A percentile compares a stretch with the other conserved stretches of the same genome.
phyloP scores from a whole-genome alignment of 2,797 vertebrate species.

The Microcaecilia unicolor region DNA sequence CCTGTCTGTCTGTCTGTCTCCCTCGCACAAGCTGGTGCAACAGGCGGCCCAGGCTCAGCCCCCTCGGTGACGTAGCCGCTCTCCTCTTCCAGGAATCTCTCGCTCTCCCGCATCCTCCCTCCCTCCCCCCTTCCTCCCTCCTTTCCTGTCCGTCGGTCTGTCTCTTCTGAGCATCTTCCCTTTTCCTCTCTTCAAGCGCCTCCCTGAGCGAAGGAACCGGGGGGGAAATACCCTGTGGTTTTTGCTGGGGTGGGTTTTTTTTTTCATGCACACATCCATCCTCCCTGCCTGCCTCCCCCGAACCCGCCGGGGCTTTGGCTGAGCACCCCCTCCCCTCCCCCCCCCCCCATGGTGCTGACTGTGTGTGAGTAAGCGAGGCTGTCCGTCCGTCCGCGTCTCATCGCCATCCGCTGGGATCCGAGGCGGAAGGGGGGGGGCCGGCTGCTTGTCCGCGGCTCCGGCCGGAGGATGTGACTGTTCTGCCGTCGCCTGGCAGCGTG shows the following conservation, averaged over 20 bases:
- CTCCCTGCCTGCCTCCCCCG: too few species aligned
- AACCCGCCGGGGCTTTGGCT: too few species aligned
- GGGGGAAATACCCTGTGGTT: too few species aligned
- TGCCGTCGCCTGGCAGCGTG: conserved; percentile 15
- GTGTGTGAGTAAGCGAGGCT: too few species aligned
- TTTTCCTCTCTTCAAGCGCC: not conserved
- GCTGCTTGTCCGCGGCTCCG: conserved; percentile 16
- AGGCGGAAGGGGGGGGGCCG: too few species aligned
- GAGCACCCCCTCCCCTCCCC: not conserved
- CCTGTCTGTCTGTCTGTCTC: too few species aligned
- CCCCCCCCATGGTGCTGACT: conserved; percentile 1
- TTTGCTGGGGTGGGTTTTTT: too few species aligned
- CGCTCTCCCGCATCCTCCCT: not conserved
- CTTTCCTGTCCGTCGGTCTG: not conserved
- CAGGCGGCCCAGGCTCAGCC: too few species aligned
- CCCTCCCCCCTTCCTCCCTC: too few species aligned
- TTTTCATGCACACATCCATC: too few species aligned
- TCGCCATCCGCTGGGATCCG: conserved; percentile 11
- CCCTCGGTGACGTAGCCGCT: not conserved
- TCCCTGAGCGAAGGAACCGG: not conserved
- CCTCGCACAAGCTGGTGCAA: too few species aligned
- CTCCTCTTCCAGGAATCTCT: not conserved
- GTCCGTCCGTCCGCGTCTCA: conserved; percentile 22
- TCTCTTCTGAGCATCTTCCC: not conserved
- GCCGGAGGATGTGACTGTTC: conserved; percentile 14